Conservation (phyloP, 2,888 invertebrate species). For the Therioaphis trifolii region DNA sequence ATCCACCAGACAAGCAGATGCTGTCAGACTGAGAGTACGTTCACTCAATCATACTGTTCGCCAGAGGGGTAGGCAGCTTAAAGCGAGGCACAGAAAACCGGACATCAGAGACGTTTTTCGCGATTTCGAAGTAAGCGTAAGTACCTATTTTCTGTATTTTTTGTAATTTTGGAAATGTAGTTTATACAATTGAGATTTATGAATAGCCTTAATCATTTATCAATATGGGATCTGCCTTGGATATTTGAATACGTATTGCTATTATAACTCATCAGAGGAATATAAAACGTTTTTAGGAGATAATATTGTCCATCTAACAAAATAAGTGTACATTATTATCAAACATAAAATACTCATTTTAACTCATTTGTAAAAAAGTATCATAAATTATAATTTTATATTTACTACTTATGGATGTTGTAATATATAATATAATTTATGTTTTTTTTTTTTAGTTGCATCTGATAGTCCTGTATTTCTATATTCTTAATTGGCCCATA, state of each 20-base stretch:
- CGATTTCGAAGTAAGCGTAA: constrained; percentile 78
- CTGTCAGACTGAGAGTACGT: constrained; percentile 79
- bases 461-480: background rate
- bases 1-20: constrained; percentile 79
- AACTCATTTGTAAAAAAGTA: background rate
- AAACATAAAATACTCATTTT: background rate
- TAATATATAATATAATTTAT: constrained; percentile 3
- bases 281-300: constrained; percentile 7
- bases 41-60: constrained; percentile 82
- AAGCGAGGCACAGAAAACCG: constrained; percentile 74
- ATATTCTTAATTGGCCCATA: background rate
- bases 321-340: background rate
- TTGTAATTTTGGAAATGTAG: background rate
- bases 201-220: constrained; percentile 17
- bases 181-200: background rate
- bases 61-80: constrained; percentile 73
- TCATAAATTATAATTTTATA: constrained; percentile 21
- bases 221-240: background rate
- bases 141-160: too few relatives aligned
- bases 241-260: background rate
- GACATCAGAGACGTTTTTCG: constrained; percentile 87
- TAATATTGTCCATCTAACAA: constrained; percentile 17
- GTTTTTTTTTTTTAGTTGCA: background rate
- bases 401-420: background rate
- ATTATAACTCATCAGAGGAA: background rate